phyloP scores from a whole-genome alignment of 2,113 vertebrate genomes.

The Bothrops jararaca region DNA sequence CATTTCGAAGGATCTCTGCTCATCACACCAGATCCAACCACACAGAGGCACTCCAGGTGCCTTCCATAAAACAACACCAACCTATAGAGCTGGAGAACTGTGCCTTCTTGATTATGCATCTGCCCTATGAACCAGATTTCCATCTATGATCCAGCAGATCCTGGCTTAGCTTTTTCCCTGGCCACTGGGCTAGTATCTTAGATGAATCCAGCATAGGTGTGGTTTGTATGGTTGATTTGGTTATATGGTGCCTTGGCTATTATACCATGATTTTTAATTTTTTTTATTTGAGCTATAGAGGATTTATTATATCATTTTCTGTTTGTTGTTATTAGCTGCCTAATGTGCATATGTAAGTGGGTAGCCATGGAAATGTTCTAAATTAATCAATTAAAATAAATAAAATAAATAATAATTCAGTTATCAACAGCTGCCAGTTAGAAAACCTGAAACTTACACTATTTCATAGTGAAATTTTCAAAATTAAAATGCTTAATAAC shows the following conservation, averaged over 20 bases:
- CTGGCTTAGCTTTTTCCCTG: not conserved
- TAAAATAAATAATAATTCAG: too few relatives aligned
- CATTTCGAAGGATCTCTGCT: not conserved
- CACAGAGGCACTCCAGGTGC: not conserved
- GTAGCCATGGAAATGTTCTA: too few relatives aligned
- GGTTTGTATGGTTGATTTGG: not conserved
- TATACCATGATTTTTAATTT: not conserved
- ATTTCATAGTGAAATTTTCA: too few relatives aligned
- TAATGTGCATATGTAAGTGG: too few relatives aligned
- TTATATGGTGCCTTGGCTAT: not conserved
- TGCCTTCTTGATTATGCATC: not conserved
- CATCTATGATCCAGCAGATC: not conserved
- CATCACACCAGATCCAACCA: not conserved
- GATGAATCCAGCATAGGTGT: not conserved
- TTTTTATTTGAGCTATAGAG: not conserved
- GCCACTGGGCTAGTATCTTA: not conserved
- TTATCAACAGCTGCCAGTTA: too few relatives aligned
- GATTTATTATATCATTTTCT: not conserved
- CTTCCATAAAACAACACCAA: not conserved
- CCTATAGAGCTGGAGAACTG: not conserved
- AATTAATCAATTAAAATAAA: too few relatives aligned
- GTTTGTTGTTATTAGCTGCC: too few relatives aligned
- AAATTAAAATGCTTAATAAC: too few relatives aligned
- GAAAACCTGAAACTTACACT: too few relatives aligned
- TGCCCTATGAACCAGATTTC: not conserved